Base-by-base conservation (phyloP, 2,888 invertebrate genomes). In the Melitaea athalia region DNA sequence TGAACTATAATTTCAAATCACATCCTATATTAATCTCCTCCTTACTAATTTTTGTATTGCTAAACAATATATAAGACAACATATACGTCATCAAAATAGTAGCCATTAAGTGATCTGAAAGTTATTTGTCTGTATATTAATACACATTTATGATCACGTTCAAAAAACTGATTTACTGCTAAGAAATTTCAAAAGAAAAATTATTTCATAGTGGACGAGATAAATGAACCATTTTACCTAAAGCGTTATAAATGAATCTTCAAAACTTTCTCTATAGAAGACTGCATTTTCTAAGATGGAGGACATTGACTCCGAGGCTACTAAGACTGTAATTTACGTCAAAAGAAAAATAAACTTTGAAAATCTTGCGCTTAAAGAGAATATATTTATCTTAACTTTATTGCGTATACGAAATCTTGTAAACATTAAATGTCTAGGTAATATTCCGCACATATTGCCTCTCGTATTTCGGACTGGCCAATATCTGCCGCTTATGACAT, bases 401-500 rank as follows among this genome's bases (percentile, higher is more conserved):
- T 38, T 57, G 57, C 57, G 38, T 42, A 57, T 57, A 38, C 57
- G 57, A 57, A 57, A 57, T 57, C 57, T 57, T 42, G 57, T 57
- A 38, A 63, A 70, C 63, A 72, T 59, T 62, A 63, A 63, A 68
- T 49, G 17, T 38, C 45, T 49, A 31, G 53, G 60, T 61, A 68
- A 61, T 52, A 55, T 59, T 49, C 12, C 45, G 38, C 59, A 69
- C 64, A 71, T 67, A 72, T 67, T 69, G 69, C 65, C 63, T 69
- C 69, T 68, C 64, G 75, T 76, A 71, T 71, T 72, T 71, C 65
- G 49, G 63, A 76, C 71, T 73, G 74, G 72, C 74, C 73, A 75
- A 75, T 77, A 75, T 70, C 75, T 64, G 71, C 69, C 72, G 70
- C 74, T 76, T 77, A 73, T 72, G 71, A 70, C 72, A 69, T 38